Evolutionary conservation across 2,888 invertebrate genomes (phyloP), one percentile per base, ranked within the genome.

Genomic region (Panopea generosa): DNA sequence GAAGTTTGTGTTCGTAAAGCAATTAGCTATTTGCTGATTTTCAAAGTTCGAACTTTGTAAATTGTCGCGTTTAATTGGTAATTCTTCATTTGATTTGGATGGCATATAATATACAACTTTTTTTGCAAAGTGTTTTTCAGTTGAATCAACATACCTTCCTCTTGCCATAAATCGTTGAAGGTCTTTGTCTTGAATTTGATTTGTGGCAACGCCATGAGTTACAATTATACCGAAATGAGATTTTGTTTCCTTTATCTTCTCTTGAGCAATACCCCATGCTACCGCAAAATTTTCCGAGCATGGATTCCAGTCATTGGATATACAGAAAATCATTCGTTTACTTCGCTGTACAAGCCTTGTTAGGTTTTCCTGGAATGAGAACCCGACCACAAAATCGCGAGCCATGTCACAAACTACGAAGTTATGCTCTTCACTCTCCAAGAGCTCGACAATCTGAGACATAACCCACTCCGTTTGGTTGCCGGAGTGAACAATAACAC

Each of bases 341-440:
- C 84, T 84, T 9, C 67, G 69, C n/a, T 71, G 57, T 0, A 85
- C 83, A 26, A 82, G 79, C 6, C 71, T 38, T 1, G 77, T 60
- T n/a, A 86, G 72, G 59, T 86, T 86, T 70, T 86, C 84, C 24
- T 82, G 78, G 26, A 78, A 66, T 7, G 84, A 82, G 57, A 80
- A 81, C 1, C 86, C 86, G 7, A 82, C 66, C 1, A 85, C 65
- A 65, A 83, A 83, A 29, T 86, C 86, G 6, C 83, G 71, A 11
- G 71, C 71, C 63, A 83, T 77, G 43, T 77, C 80, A 47, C 80
- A 76, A 0, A 83, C 72, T 18, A 71, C 62, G 27, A 70, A 84
- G n/a, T 63, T 63, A 16, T 79, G 76, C 22, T 69, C 60, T 26
- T 80, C 61, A 29, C 55, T 53, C 38, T 85, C 77, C 2, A 85